Evolutionary conservation across 2,888 invertebrate genomes (phyloP), one percentile per base, ranked within the genome.

Genomic region (Osmoderma eremita): DNA sequence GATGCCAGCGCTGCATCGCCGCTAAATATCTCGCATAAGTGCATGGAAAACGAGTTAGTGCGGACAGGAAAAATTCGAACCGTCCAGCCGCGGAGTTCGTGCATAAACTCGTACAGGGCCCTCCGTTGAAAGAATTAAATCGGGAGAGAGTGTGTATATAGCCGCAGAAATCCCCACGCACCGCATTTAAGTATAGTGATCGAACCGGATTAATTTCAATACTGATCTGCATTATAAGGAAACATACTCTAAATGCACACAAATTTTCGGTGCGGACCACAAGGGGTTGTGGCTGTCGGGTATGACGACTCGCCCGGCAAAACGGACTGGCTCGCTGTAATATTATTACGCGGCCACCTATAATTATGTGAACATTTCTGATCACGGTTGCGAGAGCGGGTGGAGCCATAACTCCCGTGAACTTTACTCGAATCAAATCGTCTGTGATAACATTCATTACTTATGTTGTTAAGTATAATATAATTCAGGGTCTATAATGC

Each of bases 321-420:
- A 64, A 30, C 42, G 51, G 36, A 30, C n/a, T 24, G 68, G 50
- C 18, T 65, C 41, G 42, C 45, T 70, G 69, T 54, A 73, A 67
- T 70, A 73, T 73, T 73, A 73, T 73, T 73, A 73, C 67, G 58
- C 68, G 51, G 69, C 63, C 70, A 70, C 70, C 74, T 73, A 74
- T 74, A 74, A 74, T 74, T 74, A 74, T 69, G 69, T 63, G 70
- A 71, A 68, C 71, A 71, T 71, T 72, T 70, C 69, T 70, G 73
- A 72, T 73, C 70, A 71, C 73, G 72, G 74, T 71, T 72, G 71
- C 71, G 67, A 56, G 69, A 68, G 69, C 67, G 71, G 70, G 70
- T 70, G 72, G 68, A 70, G 70, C 66, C 68, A 67, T 67, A 63
- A 69, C 72, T 73, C 69, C 71, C 65, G 69, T 71, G 71, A 73